A percentile compares a stretch with the other conserved stretches of the same genome.
phyloP scores from a whole-genome alignment of 2,797 vertebrate genomes.

The Eospalax fontanierii region DNA sequence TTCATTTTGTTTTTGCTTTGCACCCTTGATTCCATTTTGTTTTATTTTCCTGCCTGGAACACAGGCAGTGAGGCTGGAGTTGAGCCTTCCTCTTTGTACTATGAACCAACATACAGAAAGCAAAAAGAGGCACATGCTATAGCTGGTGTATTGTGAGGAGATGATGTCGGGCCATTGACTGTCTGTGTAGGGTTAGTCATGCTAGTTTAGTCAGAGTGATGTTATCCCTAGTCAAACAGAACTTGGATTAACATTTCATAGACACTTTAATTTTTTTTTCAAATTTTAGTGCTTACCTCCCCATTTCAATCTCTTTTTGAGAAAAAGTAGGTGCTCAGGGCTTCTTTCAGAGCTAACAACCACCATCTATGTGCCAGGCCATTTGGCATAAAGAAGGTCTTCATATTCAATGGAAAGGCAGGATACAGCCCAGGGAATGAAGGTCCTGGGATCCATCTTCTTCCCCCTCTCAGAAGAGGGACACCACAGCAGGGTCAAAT shows the following conservation, averaged over 20 bases:
- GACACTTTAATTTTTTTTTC: not conserved
- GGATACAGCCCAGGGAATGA: not conserved
- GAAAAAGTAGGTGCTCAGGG: not conserved
- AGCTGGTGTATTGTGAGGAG: not conserved
- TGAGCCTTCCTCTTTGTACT: not conserved
- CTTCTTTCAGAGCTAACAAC: not conserved
- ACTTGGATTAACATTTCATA: not conserved
- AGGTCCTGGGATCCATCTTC: not conserved
- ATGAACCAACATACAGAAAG: not conserved
- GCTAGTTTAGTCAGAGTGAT: not conserved
- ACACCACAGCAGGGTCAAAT: not conserved
- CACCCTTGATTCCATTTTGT: not conserved
- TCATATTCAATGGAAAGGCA: not conserved
- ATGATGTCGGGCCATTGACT: not conserved
- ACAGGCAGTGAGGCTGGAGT: not conserved
- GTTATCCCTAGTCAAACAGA: not conserved
- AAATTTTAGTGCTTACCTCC: not conserved
- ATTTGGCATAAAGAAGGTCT: not conserved
- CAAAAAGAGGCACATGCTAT: not conserved
- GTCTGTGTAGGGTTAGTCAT: not conserved
- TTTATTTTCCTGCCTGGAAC: constrained; percentile 22
- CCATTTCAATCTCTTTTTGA: not conserved
- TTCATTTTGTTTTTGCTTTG: not conserved
- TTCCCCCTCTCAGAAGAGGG: not conserved
- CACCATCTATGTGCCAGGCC: fast-evolving